Base-by-base conservation (phyloP, 2,113 vertebrate species). In the Tragelaphus buxtoni region DNA sequence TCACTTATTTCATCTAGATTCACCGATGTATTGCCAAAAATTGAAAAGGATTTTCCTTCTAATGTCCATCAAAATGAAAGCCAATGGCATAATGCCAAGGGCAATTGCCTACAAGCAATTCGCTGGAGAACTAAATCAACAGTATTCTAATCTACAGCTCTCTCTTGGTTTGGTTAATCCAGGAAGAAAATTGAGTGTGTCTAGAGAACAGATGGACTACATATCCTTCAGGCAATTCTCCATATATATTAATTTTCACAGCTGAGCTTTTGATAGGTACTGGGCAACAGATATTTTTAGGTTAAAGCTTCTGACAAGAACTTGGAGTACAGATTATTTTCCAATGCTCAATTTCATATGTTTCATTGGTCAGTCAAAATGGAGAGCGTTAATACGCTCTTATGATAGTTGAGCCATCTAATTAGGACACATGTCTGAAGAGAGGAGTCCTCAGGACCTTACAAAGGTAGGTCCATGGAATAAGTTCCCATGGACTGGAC, bases 201-300 rank as follows among this genome's bases (percentile, higher is more conserved):
- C 89, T 47, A 72, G 79, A 83, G 79, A 95, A 96, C 82, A 51
- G 56, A 90, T 35, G 69, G 28, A 47, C 39, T 86, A 30, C 65
- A 92, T 93, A 86, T 35, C 76, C 81, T 97, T 83, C 79, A 96
- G 94, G 81, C 47, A 81, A 84, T 45, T 92, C 76, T 97, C 80
- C 56, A 58, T 47, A 90, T 49, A 79, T 58, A 81, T 56, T 90
- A 22, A 58, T 93, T 91, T 85, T 53, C 79, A 89, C 84, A 93
- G 7, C 28, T 58, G 72, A 86, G 51, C 24, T 98, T 96, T 87
- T 91, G 87, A 91, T 79, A 74, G 72, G 72, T 93, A 74, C 83
- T 93, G 63, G 79, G 45, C 42, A 96, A 72, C 79, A 80, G 24
- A 63, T 16, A 65, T 69, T 91, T 94, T 72, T 88, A 53, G 35